Conservation (phyloP, 2,888 invertebrate species). For the Torymus tubicola region DNA sequence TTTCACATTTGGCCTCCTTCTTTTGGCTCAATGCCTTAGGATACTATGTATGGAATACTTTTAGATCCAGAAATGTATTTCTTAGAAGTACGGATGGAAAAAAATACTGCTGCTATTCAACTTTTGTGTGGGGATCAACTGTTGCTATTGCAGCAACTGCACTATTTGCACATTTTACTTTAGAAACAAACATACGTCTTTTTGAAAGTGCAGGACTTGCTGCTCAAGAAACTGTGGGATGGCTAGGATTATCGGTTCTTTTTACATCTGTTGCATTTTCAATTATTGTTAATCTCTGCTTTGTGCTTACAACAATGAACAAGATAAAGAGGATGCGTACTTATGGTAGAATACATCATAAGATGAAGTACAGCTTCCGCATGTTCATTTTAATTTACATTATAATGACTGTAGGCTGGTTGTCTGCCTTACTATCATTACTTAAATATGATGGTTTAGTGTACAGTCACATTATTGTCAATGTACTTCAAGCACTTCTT, state of each 20-base stretch:
- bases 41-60: constrained; percentile 92
- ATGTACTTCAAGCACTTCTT: constrained; percentile 85
- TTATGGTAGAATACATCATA: constrained; percentile 91
- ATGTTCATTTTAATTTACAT: constrained; percentile 86
- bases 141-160: constrained; percentile 84
- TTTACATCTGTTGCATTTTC: constrained; percentile 90
- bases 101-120: constrained; percentile 92
- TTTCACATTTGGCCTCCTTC: constrained; percentile 87
- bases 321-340: constrained; percentile 88
- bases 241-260: constrained; percentile 89
- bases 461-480: constrained; percentile 86
- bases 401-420: constrained; percentile 87
- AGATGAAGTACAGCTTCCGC: constrained; percentile 89
- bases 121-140: constrained; percentile 88
- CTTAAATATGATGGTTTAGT: constrained; percentile 84
- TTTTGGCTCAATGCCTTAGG: constrained; percentile 92
- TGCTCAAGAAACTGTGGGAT: constrained; percentile 87
- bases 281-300: constrained; percentile 86
- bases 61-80: constrained; percentile 90
- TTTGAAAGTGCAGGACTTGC: constrained; percentile 72
- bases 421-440: constrained; percentile 87
- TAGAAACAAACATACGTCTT: constrained; percentile 82
- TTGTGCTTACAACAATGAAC: constrained; percentile 87
- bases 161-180: constrained; percentile 87
- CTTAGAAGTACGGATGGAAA: constrained; percentile 89